phyloP scores from a whole-genome alignment of 2,888 invertebrate genomes.

The Thymelicus lineola region DNA sequence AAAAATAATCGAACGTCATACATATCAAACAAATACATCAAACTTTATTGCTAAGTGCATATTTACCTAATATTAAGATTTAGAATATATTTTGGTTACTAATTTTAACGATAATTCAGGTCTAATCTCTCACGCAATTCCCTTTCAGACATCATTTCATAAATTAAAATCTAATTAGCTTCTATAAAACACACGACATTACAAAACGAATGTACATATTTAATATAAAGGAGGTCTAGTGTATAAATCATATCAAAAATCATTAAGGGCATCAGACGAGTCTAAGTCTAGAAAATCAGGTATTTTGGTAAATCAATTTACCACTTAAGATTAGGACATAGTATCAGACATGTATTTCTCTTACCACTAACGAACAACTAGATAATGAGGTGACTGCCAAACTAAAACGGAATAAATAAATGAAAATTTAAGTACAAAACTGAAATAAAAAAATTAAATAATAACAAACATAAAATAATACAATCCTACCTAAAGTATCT shows the following conservation, averaged over 20 bases:
- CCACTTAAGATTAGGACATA: conserved; percentile 74
- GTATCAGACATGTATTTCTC: conserved; percentile 87
- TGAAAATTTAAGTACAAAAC: too few relatives aligned
- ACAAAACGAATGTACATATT: conserved; percentile 36
- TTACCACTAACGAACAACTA: conserved; percentile 57
- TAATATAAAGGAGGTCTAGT: conserved; percentile 38
- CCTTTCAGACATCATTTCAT: conserved; percentile 29
- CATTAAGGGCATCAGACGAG: conserved; percentile 56
- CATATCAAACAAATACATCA: conserved; percentile 17
- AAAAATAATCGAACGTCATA: conserved; percentile 3
- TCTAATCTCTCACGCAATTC: conserved; percentile 39
- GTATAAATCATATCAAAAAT: conserved; percentile 56
- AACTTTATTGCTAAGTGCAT: conserved; percentile 23
- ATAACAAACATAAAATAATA: background rate
- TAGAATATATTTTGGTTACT: conserved; percentile 29
- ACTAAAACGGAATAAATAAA: background rate
- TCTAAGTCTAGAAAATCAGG: conserved; percentile 68
- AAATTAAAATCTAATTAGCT: conserved; percentile 30
- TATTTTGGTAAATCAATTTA: conserved; percentile 54
- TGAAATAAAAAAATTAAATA: conserved; percentile 1
- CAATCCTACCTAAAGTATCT: too few relatives aligned
- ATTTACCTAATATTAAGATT: conserved; percentile 17
- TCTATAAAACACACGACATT: conserved; percentile 32
- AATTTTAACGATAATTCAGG: conserved; percentile 27
- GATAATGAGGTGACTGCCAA: conserved; percentile 43